These are phyloP conservation scores for Mongoloraphidia duomilia DNA, from an alignment of 2,888 invertebrate genomes.

Conservation along the genomic window DNA sequence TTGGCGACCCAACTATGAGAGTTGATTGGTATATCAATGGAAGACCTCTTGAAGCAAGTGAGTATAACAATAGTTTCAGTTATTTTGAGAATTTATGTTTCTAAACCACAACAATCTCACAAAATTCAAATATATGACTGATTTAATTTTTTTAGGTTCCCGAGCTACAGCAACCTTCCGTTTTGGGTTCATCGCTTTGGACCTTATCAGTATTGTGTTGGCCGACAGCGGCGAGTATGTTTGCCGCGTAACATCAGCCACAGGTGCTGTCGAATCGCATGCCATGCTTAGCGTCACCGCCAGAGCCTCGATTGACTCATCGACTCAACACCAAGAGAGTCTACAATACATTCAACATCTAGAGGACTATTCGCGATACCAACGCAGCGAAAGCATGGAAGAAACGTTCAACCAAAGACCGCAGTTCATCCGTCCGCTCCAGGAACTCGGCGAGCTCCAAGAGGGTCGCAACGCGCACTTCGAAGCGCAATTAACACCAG, in stretches of 20 bases:
- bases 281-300: slow-evolving; percentile 68
- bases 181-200: slow-evolving; percentile 93
- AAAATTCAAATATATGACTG: neutral
- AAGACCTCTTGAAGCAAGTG: slow-evolving; percentile 80
- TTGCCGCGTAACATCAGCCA: slow-evolving; percentile 73
- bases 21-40: slow-evolving; percentile 95
- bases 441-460: slow-evolving; percentile 72
- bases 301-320: slow-evolving; percentile 70
- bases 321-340: slow-evolving; percentile 83
- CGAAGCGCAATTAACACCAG: slow-evolving; percentile 82
- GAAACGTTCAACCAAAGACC: slow-evolving; percentile 69
- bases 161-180: slow-evolving; percentile 90
- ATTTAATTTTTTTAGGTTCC: slow-evolving; percentile 50
- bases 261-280: slow-evolving; percentile 76
- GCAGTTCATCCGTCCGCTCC: slow-evolving; percentile 75
- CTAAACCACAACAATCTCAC: neutral
- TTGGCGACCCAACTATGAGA: slow-evolving; percentile 91
- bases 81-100: neutral
- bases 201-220: slow-evolving; percentile 70
- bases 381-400: slow-evolving; percentile 71
- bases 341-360: slow-evolving; percentile 80
- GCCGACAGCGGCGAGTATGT: slow-evolving; percentile 85
- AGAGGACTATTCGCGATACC: slow-evolving; percentile 80
- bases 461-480: slow-evolving; percentile 88
- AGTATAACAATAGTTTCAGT: slow-evolving; percentile 27